These are phyloP conservation scores for Eriocheir sinensis DNA, from an alignment of 1,140 invertebrate genomes.

Conservation along the genomic window DNA sequence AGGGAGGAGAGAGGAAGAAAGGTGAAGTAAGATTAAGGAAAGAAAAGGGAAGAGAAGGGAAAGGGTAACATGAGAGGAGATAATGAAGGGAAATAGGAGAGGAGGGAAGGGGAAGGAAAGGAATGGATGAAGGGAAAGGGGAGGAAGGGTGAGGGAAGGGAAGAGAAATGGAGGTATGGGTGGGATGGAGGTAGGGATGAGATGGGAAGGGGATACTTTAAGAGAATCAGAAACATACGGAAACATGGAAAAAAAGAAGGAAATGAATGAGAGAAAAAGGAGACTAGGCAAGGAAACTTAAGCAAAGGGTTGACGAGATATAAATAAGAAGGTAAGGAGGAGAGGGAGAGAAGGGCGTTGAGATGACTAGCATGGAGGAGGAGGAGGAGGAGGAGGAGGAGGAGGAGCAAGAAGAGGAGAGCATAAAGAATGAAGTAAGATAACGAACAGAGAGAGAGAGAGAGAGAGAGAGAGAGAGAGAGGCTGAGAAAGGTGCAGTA, in stretches of 20 bases:
- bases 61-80: background rate
- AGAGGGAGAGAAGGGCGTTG: background rate
- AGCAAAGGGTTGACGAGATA: too few relatives aligned
- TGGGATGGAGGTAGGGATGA: too few relatives aligned
- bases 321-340: background rate
- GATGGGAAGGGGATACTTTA: too few relatives aligned
- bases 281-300: too few relatives aligned
- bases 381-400: background rate
- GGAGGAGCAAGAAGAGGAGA: background rate
- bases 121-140: background rate
- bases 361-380: background rate
- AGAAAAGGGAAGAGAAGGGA: too few relatives aligned
- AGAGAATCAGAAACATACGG: too few relatives aligned
- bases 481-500: background rate
- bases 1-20: too few relatives aligned
- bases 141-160: background rate
- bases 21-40: too few relatives aligned
- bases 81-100: background rate
- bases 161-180: too few relatives aligned
- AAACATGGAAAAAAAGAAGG: background rate
- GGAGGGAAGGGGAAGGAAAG: background rate
- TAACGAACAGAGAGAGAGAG: background rate
- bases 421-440: background rate
- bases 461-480: background rate
- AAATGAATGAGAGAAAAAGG: background rate